Base-by-base conservation (phyloP, 2,797 vertebrate genomes). In the Lagodon rhomboides region DNA sequence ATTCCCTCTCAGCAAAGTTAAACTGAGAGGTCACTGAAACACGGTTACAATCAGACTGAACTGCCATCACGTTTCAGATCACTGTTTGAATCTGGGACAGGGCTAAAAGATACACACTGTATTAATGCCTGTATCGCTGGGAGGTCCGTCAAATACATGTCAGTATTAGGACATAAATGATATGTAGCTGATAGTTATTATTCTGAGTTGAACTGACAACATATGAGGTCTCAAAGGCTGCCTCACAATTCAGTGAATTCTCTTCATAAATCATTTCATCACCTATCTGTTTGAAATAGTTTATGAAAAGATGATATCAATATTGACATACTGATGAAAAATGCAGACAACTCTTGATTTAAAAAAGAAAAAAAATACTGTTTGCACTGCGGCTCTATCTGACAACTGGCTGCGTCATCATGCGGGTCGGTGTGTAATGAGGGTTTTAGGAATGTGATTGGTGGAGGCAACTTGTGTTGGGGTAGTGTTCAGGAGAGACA, bases 401-500 rank as follows among this genome's bases (percentile, higher is more conserved):
- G 44, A 25, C 11, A 5, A 23, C 67, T 18, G 30, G 49, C 66
- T 65, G 5, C 10, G 4, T 82, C 60, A 54, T 51, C 22, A 23
- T 76, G 34, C 56, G 4, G 63, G 27, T 38, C n/a, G 25, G 25
- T 63, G 38, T 66, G n/a, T 47, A 66, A 61, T 25, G 30, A 30
- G 55, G 41, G 25, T 61, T 71, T 71, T 23, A 38, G 59, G 27
- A 55, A 70, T 61, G 78, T 61, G 59, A 79, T 55, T 73, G 73
- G 44, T 54, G 38, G 46, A 46, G 47, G 63, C 47, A 58, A 55
- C 55, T 41, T 72, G 18, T 78, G 72, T 63, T 76, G 18, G 41
- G 47, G 65, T 64, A 67, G 27, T 25, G 77, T 23, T 76, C 61
- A 74, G 38, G 62, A 61, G n/a, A 80, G 50, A 84, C 72, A 75